Conservation (phyloP, 2,113 vertebrate species). For the Leucoraja erinaceus region DNA sequence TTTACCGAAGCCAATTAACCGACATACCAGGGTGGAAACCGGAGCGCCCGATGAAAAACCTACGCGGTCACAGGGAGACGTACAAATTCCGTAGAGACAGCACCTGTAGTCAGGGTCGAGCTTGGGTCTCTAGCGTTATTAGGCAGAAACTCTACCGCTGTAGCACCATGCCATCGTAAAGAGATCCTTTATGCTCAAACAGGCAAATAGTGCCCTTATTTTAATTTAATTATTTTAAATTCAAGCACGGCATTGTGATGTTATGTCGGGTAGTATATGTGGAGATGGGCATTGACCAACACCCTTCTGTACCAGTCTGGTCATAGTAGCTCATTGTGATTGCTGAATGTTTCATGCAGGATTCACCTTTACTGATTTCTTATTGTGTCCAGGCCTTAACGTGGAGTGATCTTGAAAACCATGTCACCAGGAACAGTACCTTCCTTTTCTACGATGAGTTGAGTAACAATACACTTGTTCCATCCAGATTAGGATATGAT, state of each 20-base stretch:
- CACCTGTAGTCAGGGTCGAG: too few relatives aligned
- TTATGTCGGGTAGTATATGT: not conserved
- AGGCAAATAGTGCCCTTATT: not conserved
- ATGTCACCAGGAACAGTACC: slow-evolving; percentile 65
- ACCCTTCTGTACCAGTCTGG: not conserved
- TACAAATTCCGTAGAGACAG: too few relatives aligned
- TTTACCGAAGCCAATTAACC: too few relatives aligned
- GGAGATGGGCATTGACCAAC: not conserved
- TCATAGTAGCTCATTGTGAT: not conserved
- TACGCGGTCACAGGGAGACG: too few relatives aligned
- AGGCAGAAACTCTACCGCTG: too few relatives aligned
- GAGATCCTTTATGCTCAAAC: not conserved
- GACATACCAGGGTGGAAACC: too few relatives aligned
- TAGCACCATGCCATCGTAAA: too few relatives aligned
- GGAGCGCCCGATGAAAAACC: too few relatives aligned
- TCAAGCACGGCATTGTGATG: not conserved
- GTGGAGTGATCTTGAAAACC: slow-evolving; percentile 78
- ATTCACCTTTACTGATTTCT: not conserved
- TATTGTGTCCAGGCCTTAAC: slow-evolving; percentile 68
- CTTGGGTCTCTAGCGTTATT: too few relatives aligned
- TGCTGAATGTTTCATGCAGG: not conserved
- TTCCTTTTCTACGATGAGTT: slow-evolving; percentile 65
- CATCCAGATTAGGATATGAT: slow-evolving; percentile 65
- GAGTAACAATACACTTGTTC: slow-evolving; percentile 57
- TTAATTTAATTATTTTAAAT: not conserved